Base-by-base conservation (phyloP, 2,797 vertebrate genomes). In the Cirrhinus mrigala region DNA sequence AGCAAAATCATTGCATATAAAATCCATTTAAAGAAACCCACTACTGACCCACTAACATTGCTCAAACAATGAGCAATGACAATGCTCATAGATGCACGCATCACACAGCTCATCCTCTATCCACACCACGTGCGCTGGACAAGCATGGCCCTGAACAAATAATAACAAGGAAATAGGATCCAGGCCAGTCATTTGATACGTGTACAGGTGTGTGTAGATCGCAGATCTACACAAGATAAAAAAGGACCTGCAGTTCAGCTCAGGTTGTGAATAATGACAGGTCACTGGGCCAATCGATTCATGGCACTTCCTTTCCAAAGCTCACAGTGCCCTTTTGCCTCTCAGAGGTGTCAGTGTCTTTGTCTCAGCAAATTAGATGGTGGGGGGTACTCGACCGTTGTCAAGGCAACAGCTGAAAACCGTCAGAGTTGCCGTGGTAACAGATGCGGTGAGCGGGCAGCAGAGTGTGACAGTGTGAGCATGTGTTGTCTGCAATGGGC, bases 351-450 rank as follows among this genome's bases (percentile, higher is more conserved):
- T 62, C 60, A 33, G 40, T 14, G n/a, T 71, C 18, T 79, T 86
- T 0, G 81, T 90, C 85, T 90, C 86, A 87, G 80, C 81, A 89
- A 89, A 87, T 76, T 10, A 90, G 82, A 88, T 84, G 87, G 88
- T 85, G 84, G 91, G 91, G 33, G 91, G 90, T 91, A 81, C 77
- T 81, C 84, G 64, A 84, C 85, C 52, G 93, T 94, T 89, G 92
- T 88, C 92, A 93, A 86, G 91, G 92, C 88, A 94, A 95, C 93
- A 79, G 81, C 71, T 66, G 62, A 91, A 89, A 68, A 81, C 74
- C 80, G 44, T 69, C 68, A 46, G 64, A 40, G 88, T 94, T 92
- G 92, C 91, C 83, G 73, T 83, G n/a, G 89, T 81, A 92, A 94
- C 92, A 11, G 75, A 40, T 91, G 89, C 74, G 82, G 82, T 40